Evolutionary conservation across 1,140 invertebrate species (phyloP).

Genomic region (Paramacrobiotus metropolitanus): DNA sequence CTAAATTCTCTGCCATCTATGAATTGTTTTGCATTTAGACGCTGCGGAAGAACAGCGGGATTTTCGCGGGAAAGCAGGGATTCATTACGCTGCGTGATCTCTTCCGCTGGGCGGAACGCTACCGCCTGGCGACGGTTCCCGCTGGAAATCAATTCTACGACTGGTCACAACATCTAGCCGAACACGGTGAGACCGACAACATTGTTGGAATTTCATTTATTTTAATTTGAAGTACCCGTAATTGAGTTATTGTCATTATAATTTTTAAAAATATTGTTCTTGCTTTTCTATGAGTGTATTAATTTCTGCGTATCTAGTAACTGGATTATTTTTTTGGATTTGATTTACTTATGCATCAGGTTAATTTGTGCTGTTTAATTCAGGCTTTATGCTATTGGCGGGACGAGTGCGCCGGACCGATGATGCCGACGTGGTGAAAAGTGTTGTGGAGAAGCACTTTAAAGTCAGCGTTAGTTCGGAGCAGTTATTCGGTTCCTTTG

Average conservation of each 20-base stretch:
- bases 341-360: too few relatives aligned
- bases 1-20: too few relatives aligned
- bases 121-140: slow-evolving; percentile 40
- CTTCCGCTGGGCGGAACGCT: slow-evolving; percentile 91
- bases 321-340: too few relatives aligned
- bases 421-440: slow-evolving; percentile 33
- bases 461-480: slow-evolving; percentile 46
- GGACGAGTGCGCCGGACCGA: slow-evolving; percentile 66
- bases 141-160: slow-evolving; percentile 42
- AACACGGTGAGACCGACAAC: slow-evolving; percentile 55
- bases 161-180: slow-evolving; percentile 89
- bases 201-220: too few relatives aligned
- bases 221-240: too few relatives aligned
- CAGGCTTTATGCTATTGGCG: slow-evolving; percentile 65
- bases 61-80: slow-evolving; percentile 77
- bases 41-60: slow-evolving; percentile 46
- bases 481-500: slow-evolving; percentile 38
- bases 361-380: slow-evolving; percentile 8
- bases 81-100: slow-evolving; percentile 85
- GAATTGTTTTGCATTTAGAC: slow-evolving; percentile 23
- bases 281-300: too few relatives aligned
- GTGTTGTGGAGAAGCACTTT: slow-evolving; percentile 53
- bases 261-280: too few relatives aligned
- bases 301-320: too few relatives aligned
- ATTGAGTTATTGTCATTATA: too few relatives aligned